Evolutionary conservation across 2,113 vertebrate genomes (phyloP).

Genomic region (Bucco capensis): DNA sequence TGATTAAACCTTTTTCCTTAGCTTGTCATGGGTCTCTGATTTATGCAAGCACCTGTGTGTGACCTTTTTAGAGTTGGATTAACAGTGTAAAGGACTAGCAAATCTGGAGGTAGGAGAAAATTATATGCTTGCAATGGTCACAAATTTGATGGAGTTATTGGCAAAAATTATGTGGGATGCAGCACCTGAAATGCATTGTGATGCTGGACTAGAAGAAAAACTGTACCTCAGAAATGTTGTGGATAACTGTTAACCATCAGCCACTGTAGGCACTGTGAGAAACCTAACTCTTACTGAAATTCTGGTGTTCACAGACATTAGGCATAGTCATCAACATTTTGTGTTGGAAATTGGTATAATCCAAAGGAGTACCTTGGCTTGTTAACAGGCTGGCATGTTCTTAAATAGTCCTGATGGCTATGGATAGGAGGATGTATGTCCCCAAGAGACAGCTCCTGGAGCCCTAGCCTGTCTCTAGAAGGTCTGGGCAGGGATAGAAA

Average conservation of each 20-base stretch:
- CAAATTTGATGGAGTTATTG: not conserved
- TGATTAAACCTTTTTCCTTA: not conserved
- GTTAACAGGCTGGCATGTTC: not conserved
- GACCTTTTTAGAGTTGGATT: not conserved
- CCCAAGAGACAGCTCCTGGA: not conserved
- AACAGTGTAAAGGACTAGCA: not conserved
- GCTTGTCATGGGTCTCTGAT: not conserved
- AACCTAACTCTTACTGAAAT: not conserved
- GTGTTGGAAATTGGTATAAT: not conserved
- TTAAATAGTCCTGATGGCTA: not conserved
- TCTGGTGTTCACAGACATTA: not conserved
- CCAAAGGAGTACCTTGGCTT: not conserved
- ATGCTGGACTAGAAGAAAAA: not conserved
- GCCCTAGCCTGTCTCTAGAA: not conserved
- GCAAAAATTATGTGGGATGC: not conserved
- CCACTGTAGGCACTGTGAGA: fast-evolving
- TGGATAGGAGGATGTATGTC: not conserved
- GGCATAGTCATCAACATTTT: not conserved
- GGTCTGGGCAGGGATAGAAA: not conserved
- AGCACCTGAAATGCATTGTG: not conserved
- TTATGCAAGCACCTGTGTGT: not conserved
- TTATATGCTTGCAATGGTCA: not conserved
- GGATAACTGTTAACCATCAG: not conserved
- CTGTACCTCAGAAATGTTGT: not conserved
- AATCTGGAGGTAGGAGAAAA: not conserved